phyloP scores from a whole-genome alignment of 2,888 invertebrate species.

The Scotopteryx bipunctaria region DNA sequence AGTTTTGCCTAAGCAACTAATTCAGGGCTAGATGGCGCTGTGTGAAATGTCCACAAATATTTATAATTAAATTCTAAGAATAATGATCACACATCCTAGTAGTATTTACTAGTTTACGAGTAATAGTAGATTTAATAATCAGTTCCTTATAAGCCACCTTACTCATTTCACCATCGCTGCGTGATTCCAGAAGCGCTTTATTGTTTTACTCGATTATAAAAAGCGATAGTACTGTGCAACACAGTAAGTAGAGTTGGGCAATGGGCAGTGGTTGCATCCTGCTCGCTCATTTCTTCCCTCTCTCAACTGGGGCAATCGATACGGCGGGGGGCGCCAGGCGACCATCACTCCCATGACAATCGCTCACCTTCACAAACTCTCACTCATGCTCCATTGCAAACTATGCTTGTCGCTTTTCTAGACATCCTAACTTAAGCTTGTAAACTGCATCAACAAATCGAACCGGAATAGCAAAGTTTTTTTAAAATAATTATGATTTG shows the following conservation, averaged over 20 bases:
- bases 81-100: too few species aligned
- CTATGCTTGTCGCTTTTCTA: conserved; percentile 8
- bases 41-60: too few species aligned
- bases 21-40: too few species aligned
- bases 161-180: too few species aligned
- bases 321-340: conserved; percentile 63
- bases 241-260: conserved; percentile 72
- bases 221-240: conserved; percentile 54
- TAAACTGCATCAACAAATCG: neutral
- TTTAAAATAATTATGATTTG: too few species aligned
- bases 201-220: neutral
- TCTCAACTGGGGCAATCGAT: conserved; percentile 87
- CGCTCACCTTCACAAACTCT: conserved; percentile 55
- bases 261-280: conserved; percentile 80
- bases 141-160: too few species aligned
- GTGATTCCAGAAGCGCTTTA: too few species aligned
- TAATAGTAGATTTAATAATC: too few species aligned
- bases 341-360: conserved; percentile 80
- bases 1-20: too few species aligned
- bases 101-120: too few species aligned
- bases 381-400: conserved; percentile 20
- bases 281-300: conserved; percentile 82
- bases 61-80: too few species aligned
- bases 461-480: too few species aligned
- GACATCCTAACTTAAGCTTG: conserved; percentile 1